Base-by-base conservation (phyloP, 2,888 invertebrate genomes). In the Heteromyza rotundicornis region DNA sequence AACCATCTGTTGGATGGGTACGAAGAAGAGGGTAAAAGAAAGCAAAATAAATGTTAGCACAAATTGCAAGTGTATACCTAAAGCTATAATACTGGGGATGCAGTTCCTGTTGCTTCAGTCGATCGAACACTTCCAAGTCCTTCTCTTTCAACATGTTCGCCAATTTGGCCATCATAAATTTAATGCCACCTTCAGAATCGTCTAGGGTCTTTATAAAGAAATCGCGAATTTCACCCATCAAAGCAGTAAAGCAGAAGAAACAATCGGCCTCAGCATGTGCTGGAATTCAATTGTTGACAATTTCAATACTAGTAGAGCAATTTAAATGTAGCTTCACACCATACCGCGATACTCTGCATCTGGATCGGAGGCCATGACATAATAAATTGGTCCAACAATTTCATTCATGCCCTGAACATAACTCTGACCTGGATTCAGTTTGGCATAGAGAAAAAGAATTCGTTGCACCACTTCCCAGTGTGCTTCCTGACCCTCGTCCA, bases 331-430 rank as follows among this genome's bases (percentile, higher is more conserved):
- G 2, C 32, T 7, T 14, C 1, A 19, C 49, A 51, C 12, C 57
- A 79, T 80, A 95, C 95, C 89, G 86, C 93, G 87, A 86, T 89
- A 94, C 56, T 89, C 87, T 24, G 86, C 81, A 80, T 95, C 89
- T 0, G 92, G 88, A 84, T 98, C 96, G 20, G 91, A 92, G 7
- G 98, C 98, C 83, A 99, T 95, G 0, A 95, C 92, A 83, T 97
- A 96, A 84, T 99, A 99, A 75, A 99, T 95, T 7, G 98, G 98
- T 0, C 98, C 99, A 50, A 99, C 91, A 73, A 99, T 96, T 84
- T 99, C 99, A 85, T 99, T 99, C 98, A 99, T 99, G 58, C 99
- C 99, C 85, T 98, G 94, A 1, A 95, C 95, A 79, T 95, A 94
- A 12, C 96, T 92, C 80, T 98, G 96, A 0, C 98, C 98, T 0